Conservation (phyloP, 23 tunicate genomes). For the Ciona savignyi region DNA sequence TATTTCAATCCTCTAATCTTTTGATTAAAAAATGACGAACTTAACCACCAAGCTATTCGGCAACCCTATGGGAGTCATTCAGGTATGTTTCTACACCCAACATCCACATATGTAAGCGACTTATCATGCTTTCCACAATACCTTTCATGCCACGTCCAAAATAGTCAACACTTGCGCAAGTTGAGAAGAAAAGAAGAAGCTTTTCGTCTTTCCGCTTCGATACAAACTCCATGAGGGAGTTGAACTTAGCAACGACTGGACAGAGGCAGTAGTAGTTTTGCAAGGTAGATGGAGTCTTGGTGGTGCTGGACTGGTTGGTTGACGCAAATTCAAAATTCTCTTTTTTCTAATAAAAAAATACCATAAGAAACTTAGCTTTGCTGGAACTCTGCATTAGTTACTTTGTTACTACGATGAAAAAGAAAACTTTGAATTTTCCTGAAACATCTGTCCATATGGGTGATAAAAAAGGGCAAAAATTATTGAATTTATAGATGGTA, state of each 20-base stretch:
- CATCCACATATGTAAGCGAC: too few relatives aligned
- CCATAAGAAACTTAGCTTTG: too few relatives aligned
- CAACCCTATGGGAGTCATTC: too few relatives aligned
- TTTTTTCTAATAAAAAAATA: slow-evolving; percentile 6
- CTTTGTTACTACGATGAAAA: too few relatives aligned
- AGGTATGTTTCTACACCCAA: too few relatives aligned
- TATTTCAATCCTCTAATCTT: too few relatives aligned
- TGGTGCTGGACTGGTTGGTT: slow-evolving; percentile 2
- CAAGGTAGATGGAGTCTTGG: slow-evolving; percentile 69
- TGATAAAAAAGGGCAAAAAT: background rate
- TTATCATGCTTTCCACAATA: too few relatives aligned
- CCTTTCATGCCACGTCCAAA: slow-evolving; percentile 90
- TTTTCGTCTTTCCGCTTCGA: slow-evolving; percentile 41
- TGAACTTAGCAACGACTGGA: slow-evolving; percentile 37
- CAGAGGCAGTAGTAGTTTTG: slow-evolving; percentile 61
- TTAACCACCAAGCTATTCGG: too few relatives aligned
- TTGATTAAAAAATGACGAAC: too few relatives aligned
- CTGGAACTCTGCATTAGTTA: too few relatives aligned
- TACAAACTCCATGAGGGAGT: slow-evolving; percentile 41
- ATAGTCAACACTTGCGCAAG: slow-evolving; percentile 91
- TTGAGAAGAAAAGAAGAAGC: slow-evolving; percentile 68
- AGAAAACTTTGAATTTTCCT: too few relatives aligned
- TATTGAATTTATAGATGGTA: background rate
- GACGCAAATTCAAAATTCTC: slow-evolving; percentile 1
- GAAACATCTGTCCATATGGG: too few relatives aligned